Percentiles rank a stretch among this genome's conserved stretches.
Conservation (phyloP, 2,113 vertebrate genomes). For the Gallinago undulata region DNA sequence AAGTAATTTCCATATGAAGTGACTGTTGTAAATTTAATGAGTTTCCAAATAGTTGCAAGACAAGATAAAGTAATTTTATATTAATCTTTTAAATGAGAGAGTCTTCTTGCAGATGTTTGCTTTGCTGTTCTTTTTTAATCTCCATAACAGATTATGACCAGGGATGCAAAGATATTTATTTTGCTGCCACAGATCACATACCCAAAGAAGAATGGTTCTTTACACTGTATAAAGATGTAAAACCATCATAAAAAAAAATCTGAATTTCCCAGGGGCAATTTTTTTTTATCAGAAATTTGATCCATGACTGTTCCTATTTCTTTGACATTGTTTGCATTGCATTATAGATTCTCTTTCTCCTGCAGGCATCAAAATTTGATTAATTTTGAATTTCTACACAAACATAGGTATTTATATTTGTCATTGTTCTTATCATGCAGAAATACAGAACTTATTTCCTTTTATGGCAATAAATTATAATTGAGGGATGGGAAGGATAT, state of each 20-base stretch:
- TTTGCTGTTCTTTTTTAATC: constrained; percentile 10
- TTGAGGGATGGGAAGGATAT: not conserved
- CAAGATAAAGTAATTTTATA: constrained; percentile 50
- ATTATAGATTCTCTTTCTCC: not conserved
- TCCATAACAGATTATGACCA: not conserved
- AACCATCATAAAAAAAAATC: not conserved
- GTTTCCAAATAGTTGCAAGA: constrained; percentile 52
- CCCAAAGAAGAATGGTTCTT: not conserved
- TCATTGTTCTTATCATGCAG: not conserved
- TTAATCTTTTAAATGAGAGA: constrained; percentile 41
- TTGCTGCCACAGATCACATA: not conserved
- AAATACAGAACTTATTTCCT: constrained; percentile 11
- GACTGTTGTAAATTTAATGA: constrained; percentile 61
- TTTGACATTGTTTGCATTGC: not conserved
- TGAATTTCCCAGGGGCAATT: not conserved
- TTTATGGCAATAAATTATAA: not conserved
- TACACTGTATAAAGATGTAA: not conserved
- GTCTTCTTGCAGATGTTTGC: constrained; percentile 11
- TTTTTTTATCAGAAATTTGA: constrained; percentile 7
- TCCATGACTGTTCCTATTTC: constrained; percentile 13
- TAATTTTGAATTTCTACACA: constrained; percentile 47
- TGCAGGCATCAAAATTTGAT: not conserved
- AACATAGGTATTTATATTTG: constrained; percentile 28
- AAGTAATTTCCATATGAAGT: constrained; percentile 53
- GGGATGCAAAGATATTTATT: not conserved